A percentile compares a stretch with the other conserved stretches of the same genome.
phyloP scores from a whole-genome alignment of 2,888 invertebrate species.

The Hirtodrosophila alboralis region DNA sequence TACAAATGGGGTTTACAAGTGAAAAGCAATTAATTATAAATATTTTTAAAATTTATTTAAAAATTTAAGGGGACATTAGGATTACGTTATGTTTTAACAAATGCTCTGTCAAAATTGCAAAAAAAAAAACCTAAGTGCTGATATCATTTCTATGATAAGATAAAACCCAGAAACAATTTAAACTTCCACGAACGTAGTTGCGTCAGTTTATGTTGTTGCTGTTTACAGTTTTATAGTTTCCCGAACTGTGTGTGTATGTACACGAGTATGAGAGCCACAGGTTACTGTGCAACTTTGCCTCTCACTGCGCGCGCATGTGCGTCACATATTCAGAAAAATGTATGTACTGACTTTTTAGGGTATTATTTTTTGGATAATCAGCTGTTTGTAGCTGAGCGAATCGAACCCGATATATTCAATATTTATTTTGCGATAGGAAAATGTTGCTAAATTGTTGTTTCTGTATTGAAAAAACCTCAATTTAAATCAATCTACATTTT shows the following conservation, averaged over 20 bases:
- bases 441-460: too few relatives aligned
- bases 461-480: too few relatives aligned
- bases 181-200: slow-evolving; percentile 27
- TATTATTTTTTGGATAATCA: too few relatives aligned
- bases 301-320: too few relatives aligned
- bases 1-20: too few relatives aligned
- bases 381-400: too few relatives aligned
- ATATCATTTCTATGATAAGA: slow-evolving; percentile 63
- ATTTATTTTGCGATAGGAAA: too few relatives aligned
- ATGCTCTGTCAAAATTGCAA: slow-evolving; percentile 29
- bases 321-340: too few relatives aligned
- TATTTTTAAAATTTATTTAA: slow-evolving; percentile 12
- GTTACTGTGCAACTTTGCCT: too few relatives aligned
- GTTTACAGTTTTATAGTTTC: slow-evolving; percentile 73
- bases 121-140: slow-evolving; percentile 16
- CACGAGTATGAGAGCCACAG: not conserved
- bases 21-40: not conserved
- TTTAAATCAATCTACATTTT: too few relatives aligned
- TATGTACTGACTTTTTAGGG: too few relatives aligned
- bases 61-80: slow-evolving; percentile 12
- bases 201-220: slow-evolving; percentile 44
- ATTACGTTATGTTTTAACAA: slow-evolving; percentile 11
- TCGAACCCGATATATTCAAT: too few relatives aligned
- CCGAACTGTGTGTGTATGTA: slow-evolving; percentile 6
- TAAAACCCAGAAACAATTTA: slow-evolving; percentile 41